A percentile compares a stretch with the other conserved stretches of the same genome.
Evolutionary conservation across 2,888 invertebrate species (phyloP).

Genomic region (Caenorhabditis becei): DNA sequence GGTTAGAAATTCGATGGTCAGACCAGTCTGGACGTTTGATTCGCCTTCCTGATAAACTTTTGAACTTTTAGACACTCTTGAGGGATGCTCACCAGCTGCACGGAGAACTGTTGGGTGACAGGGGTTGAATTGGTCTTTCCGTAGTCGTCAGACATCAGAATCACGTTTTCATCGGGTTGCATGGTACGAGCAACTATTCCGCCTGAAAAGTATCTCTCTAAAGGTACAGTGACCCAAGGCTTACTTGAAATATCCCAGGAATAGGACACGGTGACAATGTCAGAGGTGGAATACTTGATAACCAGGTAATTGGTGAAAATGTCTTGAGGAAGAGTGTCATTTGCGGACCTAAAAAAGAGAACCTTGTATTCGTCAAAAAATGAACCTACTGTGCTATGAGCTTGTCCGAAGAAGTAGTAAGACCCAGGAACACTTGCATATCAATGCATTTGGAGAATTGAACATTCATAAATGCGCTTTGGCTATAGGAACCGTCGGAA

Average conservation of each 20-base stretch:
- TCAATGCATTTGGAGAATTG: constrained; percentile 1
- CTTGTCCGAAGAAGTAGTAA: constrained; percentile 7
- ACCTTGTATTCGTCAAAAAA: background rate
- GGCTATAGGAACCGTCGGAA: constrained; percentile 35
- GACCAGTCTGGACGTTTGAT: constrained; percentile 41
- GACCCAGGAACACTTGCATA: constrained; percentile 28
- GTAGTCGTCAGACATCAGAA: constrained; percentile 35
- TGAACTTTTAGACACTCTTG: too few relatives aligned
- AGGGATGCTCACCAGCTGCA: constrained; percentile 51
- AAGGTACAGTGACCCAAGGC: background rate
- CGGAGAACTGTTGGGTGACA: constrained; percentile 34
- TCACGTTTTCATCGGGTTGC: constrained; percentile 22
- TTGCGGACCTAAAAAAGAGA: constrained; percentile 2
- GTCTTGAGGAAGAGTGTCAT: constrained; percentile 19
- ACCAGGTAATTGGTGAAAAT: constrained; percentile 44
- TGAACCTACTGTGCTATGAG: constrained; percentile 19
- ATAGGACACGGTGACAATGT: background rate
- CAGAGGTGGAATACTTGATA: constrained; percentile 18
- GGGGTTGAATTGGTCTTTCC: background rate
- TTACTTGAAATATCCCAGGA: constrained; percentile 39
- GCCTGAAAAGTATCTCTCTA: constrained; percentile 2
- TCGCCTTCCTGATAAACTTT: constrained; percentile 44
- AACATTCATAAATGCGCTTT: constrained; percentile 38
- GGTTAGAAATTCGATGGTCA: constrained; percentile 39
- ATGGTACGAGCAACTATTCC: constrained; percentile 23